A percentile compares a stretch with the other conserved stretches of the same genome.
phyloP scores from a whole-genome alignment of 2,113 vertebrate genomes.

The Fukomys damarensis region DNA sequence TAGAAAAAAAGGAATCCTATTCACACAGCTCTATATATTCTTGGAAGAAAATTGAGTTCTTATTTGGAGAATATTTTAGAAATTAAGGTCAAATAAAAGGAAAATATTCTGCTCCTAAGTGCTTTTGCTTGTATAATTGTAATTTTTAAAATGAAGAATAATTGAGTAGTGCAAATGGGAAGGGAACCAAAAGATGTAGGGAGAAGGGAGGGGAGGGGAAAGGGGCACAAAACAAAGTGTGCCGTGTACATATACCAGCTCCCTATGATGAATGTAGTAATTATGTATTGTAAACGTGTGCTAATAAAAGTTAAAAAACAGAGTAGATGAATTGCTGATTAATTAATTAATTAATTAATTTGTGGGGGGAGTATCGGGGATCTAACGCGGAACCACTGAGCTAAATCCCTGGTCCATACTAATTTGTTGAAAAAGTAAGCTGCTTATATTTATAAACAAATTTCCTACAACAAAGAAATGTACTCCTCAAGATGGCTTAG shows the following conservation, averaged over 20 bases:
- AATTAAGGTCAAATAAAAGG: slow-evolving; percentile 17
- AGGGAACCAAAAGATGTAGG: neutral
- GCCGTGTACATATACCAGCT: neutral
- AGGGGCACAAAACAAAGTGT: neutral
- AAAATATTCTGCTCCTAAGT: neutral
- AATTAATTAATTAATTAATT: too few relatives aligned
- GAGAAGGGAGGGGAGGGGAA: neutral
- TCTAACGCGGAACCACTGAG: too few relatives aligned
- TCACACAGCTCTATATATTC: neutral
- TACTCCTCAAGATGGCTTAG: neutral
- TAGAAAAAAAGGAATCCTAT: neutral
- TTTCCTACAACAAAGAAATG: slow-evolving; percentile 7
- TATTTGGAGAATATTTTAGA: slow-evolving; percentile 41
- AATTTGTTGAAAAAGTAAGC: slow-evolving; percentile 27
- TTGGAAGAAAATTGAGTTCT: slow-evolving; percentile 29
- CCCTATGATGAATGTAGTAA: neutral
- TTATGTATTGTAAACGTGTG: neutral
- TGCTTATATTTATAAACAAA: slow-evolving; percentile 23
- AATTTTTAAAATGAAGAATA: neutral
- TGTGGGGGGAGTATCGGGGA: too few relatives aligned
- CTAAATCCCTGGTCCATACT: too few relatives aligned
- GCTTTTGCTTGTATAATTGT: neutral
- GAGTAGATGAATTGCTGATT: too few relatives aligned
- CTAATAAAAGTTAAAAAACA: neutral
- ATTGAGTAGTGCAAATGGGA: neutral